Base-by-base conservation (phyloP, 2,113 vertebrate genomes). In the Equus quagga region DNA sequence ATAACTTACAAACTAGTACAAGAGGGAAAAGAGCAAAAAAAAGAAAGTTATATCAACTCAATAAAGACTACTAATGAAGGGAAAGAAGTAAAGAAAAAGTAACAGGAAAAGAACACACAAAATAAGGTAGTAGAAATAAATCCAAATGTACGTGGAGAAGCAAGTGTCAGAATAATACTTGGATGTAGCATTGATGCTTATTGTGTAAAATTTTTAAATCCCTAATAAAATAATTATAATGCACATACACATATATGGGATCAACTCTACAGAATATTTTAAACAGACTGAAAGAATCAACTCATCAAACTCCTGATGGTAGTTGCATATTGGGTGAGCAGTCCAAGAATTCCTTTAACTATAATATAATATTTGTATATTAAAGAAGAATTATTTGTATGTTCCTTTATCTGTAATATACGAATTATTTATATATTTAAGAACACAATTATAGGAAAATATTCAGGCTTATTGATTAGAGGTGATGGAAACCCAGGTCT, bases 271-370 rank as follows among this genome's bases (percentile, higher is more conserved):
- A 75, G 28, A 83, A n/a, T 60, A 5, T 62, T 96, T 93, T 89
- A 65, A 95, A 94, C 12, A 89, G 21, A 54, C n/a, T 76, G 60
- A 73, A 90, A 85, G 69, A n/a, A 24, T 82, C 11, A 85, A 65
- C n/a, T 79, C 51, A 87, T 46, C 0, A 75, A 54, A 79, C 13
- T 90, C 26, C 70, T 70, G 28, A 49, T 2, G 67, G 5, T 81
- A n/a, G n/a, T 36, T 90, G 65, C 44, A 18, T 75, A 49, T 36
- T 79, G 36, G 7, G 10, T 75, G 11, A 84, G 36, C 4, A 46
- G 41, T 69, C 15, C 26, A 93, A 56, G 49, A 92, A 91, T 89
- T 93, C 4, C 9, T 70, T 94, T 89, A 79, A 41, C 33, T 73
- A 23, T 79, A 36, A 62, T 14, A 26, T 93, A 54, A 64, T 67